phyloP scores from a whole-genome alignment of 1,140 invertebrate species.

The Drosophila burlai region DNA sequence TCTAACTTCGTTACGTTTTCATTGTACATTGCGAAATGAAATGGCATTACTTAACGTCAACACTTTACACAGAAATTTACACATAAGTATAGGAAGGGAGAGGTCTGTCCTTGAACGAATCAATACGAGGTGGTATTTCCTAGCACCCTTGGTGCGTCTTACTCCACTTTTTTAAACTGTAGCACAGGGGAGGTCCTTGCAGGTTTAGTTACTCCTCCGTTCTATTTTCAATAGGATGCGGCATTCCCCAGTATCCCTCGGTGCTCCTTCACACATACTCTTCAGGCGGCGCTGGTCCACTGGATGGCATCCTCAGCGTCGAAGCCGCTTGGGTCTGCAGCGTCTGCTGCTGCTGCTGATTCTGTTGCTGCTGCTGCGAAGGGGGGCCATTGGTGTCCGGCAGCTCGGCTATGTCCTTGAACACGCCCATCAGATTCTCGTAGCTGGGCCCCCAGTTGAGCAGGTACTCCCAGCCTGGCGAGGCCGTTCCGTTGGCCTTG shows the following conservation, averaged over 20 bases:
- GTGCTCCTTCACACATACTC: conserved; percentile 89
- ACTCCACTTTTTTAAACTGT: too few relatives aligned
- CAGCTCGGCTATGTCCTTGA: conserved; percentile 97
- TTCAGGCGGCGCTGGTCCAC: conserved; percentile 91
- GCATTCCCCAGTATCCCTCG: background rate
- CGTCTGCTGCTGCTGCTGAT: conserved; percentile 45
- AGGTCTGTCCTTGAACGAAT: background rate
- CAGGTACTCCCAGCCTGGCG: conserved; percentile 95
- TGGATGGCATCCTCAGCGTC: conserved; percentile 88
- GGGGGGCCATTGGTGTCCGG: conserved; percentile 90
- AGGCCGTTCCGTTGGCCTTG: conserved; percentile 91
- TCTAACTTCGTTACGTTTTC: conserved; percentile 46
- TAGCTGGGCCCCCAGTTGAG: conserved; percentile 98
- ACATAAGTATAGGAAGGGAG: background rate
- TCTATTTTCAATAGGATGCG: background rate
- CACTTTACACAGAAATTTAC: conserved; percentile 64
- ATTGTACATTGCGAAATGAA: conserved; percentile 75
- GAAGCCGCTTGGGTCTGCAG: conserved; percentile 80
- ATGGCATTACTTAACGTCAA: conserved; percentile 66
- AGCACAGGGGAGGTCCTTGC: too few relatives aligned
- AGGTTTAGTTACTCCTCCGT: too few relatives aligned
- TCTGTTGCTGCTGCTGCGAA: conserved; percentile 48
- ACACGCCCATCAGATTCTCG: conserved; percentile 96
- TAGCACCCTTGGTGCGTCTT: too few relatives aligned
- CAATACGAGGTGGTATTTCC: too few relatives aligned